Conservation (phyloP, 2,888 invertebrate genomes). For the Melinaea marsaeus region DNA sequence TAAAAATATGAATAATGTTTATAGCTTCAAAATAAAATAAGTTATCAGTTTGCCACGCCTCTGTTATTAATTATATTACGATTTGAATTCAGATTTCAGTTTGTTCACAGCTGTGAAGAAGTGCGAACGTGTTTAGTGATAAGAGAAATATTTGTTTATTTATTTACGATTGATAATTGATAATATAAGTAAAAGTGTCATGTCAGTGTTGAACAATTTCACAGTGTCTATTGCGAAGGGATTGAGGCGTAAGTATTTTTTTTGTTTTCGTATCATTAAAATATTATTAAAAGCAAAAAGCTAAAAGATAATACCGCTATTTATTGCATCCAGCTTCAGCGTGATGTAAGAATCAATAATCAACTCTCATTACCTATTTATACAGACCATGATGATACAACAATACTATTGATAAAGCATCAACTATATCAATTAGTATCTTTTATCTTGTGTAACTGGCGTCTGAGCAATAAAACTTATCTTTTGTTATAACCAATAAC, state of each 20-base stretch:
- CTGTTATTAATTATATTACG: constrained; percentile 35
- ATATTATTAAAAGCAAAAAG: neutral
- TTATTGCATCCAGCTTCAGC: too few species aligned
- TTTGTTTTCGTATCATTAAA: neutral
- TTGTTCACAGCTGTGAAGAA: constrained; percentile 26
- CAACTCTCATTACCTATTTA: too few species aligned
- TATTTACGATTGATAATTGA: constrained; percentile 28
- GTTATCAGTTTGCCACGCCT: constrained; percentile 48
- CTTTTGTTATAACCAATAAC: too few species aligned
- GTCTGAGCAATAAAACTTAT: too few species aligned
- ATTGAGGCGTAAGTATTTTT: constrained; percentile 59
- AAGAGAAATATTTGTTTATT: constrained; percentile 20
- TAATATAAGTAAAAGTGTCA: constrained; percentile 37
- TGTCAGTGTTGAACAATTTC: constrained; percentile 70
- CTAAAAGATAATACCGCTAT: neutral
- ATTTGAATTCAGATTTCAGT: constrained; percentile 26
- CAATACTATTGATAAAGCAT: too few species aligned
- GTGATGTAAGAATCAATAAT: too few species aligned
- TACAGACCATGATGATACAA: too few species aligned
- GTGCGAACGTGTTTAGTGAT: constrained; percentile 26
- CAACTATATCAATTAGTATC: too few species aligned
- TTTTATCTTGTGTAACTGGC: too few species aligned
- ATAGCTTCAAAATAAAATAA: constrained; percentile 9
- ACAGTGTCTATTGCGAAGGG: constrained; percentile 63
- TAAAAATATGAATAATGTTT: neutral